Base-by-base conservation (phyloP, 2,797 vertebrate species). In the Darevskia mixta region DNA sequence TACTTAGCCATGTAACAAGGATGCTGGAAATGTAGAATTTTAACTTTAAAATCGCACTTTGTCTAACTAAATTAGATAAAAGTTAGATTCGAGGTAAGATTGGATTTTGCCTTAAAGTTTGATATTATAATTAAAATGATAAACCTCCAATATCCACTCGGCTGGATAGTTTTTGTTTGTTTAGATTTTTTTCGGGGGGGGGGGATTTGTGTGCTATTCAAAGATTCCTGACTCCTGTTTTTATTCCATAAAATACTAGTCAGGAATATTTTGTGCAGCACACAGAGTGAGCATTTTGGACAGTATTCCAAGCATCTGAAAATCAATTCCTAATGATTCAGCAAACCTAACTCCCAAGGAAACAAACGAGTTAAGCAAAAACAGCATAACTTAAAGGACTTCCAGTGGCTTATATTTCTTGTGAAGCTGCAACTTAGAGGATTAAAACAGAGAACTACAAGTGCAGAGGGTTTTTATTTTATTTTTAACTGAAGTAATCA, bases 261-360 rank as follows among this genome's bases (percentile, higher is more conserved):
- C 38, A 85, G 25, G 15, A 73, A 61, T 73, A 27, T 55, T 79
- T 79, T 58, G 1, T 20, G 43, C 45, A 75, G 23, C 55, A 32
- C 18, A 58, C 49, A 72, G 8, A 18, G 75, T 66, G 29, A 71
- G 11, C n/a, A 18, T 88, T 84, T 35, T 79, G 38, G 29, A 82
- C n/a, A 73, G 76, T 43, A 78, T 71, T 66, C 75, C 29, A 72
- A 41, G 29, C 38, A 64, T 73, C 23, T 84, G 35, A 45, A 72
- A 84, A 84, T 64, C 49, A 79, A 32, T 87, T 69, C 71, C 11
- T 71, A 83, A 83, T 78, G 20, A 79, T 85, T 81, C 61, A 80
- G 23, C 67, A 43, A 64, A 85, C 25, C 27, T 55, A 79, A 78
- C 27, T 71, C 66, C 64, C 8, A 73, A 73, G 38, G 49, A n/a